Percentiles rank a stretch among this genome's conserved stretches.
Conservation (phyloP, 2,888 invertebrate species). For the Drosophila barbarae region DNA sequence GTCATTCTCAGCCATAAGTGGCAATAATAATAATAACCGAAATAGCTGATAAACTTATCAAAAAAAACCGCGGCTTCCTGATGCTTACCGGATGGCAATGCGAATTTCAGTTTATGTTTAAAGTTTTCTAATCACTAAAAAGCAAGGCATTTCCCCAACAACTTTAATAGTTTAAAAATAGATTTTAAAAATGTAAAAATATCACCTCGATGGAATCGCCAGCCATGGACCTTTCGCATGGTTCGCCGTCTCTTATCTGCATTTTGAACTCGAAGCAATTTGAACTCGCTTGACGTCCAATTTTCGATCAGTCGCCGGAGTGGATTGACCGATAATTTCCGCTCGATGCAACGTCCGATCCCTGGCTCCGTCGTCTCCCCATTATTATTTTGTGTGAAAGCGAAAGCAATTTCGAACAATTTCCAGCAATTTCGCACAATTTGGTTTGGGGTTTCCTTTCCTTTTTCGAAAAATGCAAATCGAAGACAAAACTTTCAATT, state of each 20-base stretch:
- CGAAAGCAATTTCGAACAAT: conserved; percentile 62
- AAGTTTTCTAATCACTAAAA: not conserved
- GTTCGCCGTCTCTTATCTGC: conserved; percentile 14
- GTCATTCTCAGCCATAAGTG: conserved; percentile 10
- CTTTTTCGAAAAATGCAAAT: conserved; percentile 69
- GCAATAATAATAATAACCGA: conserved; percentile 1
- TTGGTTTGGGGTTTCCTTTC: conserved; percentile 44
- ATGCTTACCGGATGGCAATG: not conserved
- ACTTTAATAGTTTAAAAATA: conserved; percentile 1
- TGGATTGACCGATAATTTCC: conserved; percentile 47
- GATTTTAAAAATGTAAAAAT: conserved; percentile 4
- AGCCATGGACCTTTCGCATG: conserved; percentile 1
- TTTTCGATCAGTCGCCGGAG: conserved; percentile 20
- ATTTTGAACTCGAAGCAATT: conserved; percentile 8
- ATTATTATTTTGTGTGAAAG: conserved; percentile 50
- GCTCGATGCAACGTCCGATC: conserved; percentile 56
- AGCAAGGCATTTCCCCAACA: not conserved
- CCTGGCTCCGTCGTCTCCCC: conserved; percentile 13
- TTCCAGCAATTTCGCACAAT: conserved; percentile 25
- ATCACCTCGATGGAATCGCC: conserved; percentile 1
- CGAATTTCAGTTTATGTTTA: not conserved
- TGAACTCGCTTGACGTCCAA: conserved; percentile 32
- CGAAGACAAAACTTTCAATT: conserved; percentile 67
- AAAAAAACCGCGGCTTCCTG: conserved; percentile 1
- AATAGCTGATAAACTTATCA: conserved; percentile 1